Evolutionary conservation across 2,113 vertebrate genomes (phyloP).

Genomic region (Chascanopsetta lugubris): DNA sequence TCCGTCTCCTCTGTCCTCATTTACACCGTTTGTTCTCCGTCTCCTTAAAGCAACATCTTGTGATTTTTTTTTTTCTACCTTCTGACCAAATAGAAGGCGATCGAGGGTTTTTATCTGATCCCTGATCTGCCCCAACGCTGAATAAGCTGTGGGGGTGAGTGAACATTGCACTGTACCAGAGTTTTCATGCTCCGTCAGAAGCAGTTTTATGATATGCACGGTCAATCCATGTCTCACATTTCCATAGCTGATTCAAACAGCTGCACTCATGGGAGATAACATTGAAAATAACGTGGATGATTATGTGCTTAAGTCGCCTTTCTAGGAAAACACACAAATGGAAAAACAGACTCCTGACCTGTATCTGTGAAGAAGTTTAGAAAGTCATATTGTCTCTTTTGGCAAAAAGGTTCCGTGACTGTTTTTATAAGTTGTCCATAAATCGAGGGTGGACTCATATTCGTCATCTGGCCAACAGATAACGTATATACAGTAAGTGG

Average conservation of each 20-base stretch:
- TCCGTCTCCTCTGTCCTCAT: not conserved
- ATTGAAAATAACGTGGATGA: not conserved
- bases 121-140: not conserved
- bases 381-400: not conserved
- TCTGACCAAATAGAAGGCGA: not conserved
- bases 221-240: not conserved
- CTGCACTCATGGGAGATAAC: not conserved
- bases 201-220: not conserved
- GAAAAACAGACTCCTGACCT: not conserved
- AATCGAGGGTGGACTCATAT: not conserved
- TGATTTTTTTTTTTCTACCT: slow-evolving; percentile 7
- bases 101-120: not conserved
- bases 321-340: not conserved
- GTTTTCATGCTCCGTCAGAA: not conserved
- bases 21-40: not conserved
- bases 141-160: not conserved
- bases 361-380: not conserved
- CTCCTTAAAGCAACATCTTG: not conserved
- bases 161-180: not conserved
- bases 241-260: not conserved
- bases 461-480: not conserved
- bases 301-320: not conserved
- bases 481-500: not conserved
- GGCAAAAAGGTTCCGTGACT: not conserved
- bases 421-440: not conserved